Evolutionary conservation across 2,888 invertebrate genomes (phyloP), one percentile per base, ranked within the genome.

Genomic region (Caenorhabditis sulstoni): DNA sequence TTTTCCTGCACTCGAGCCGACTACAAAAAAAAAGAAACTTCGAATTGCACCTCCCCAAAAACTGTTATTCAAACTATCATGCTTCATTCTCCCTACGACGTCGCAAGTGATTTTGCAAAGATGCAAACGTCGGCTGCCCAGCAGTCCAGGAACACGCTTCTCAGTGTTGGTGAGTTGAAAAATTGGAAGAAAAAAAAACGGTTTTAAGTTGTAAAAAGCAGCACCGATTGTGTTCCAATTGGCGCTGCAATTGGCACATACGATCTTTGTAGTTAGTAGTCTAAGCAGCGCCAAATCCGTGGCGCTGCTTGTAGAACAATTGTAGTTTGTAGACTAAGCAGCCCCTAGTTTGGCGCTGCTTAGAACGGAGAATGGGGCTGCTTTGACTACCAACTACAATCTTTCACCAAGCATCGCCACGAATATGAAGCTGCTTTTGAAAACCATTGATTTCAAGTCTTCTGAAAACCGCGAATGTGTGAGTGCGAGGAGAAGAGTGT

Each of bases 131-230:
- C 53, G 29, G 62, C 57, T 16, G 49, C 41, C 9, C 62, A 55
- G 61, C 52, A 57, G 52, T 50, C 44, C 12, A 39, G 76, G 47
- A 76, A 76, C 18, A 65, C 64, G 4, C 47, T 76, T 29, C 58
- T 76, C 9, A 70, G 68, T 76, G 76, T 76, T 59, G 76, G 76
- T 76, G 57, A 68, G 76, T 61, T 53, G 14, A 12, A 4, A 41
- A 41, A 8, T 3, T 41, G 41, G 11, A 3, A 41, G 41, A 2
- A 41, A 8, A 41, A 41, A 11, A 11, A 41, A 11, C 12, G 14
- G 11, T 14, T n/a, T n/a, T n/a, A n/a, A n/a, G n/a, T n/a, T n/a
- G n/a, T n/a, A n/a, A n/a, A n/a, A n/a, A n/a, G n/a, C n/a, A n/a
- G n/a, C n/a, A n/a, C n/a, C n/a, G n/a, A n/a, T n/a, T n/a, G n/a